Conservation (phyloP, 2,113 vertebrate genomes). For the Desmodus rotundus region DNA sequence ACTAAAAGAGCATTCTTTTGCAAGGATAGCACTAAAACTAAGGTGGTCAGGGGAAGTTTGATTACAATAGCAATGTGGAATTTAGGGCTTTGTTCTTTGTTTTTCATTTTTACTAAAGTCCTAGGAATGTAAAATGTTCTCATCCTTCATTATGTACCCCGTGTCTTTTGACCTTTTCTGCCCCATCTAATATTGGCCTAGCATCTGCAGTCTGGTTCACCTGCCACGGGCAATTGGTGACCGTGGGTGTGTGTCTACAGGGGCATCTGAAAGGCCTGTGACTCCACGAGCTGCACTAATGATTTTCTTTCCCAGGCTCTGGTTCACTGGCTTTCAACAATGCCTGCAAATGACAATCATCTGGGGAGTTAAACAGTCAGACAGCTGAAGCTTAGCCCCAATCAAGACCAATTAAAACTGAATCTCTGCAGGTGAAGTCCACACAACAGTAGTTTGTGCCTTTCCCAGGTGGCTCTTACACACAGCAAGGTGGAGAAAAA, state of each 20-base stretch:
- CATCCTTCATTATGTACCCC: neutral
- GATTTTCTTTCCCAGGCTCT: neutral
- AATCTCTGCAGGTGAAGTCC: neutral
- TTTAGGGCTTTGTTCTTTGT: neutral
- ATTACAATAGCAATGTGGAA: neutral
- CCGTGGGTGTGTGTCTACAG: neutral
- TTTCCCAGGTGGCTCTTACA: neutral
- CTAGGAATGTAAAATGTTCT: neutral
- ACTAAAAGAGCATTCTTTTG: neutral
- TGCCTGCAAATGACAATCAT: neutral
- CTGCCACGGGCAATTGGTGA: neutral
- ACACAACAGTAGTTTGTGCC: neutral
- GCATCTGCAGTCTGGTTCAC: neutral
- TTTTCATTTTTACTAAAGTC: neutral
- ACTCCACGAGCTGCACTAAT: neutral
- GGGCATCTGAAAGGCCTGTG: neutral
- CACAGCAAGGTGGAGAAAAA: neutral
- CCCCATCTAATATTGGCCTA: neutral
- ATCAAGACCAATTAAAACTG: neutral
- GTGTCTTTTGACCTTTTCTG: neutral
- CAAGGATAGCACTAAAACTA: neutral
- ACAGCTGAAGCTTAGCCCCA: neutral
- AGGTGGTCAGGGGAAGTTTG: neutral
- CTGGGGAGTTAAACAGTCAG: neutral
- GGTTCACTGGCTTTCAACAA: neutral